Evolutionary conservation across 2,113 vertebrate genomes (phyloP).

Genomic region (Centrocercus urophasianus): DNA sequence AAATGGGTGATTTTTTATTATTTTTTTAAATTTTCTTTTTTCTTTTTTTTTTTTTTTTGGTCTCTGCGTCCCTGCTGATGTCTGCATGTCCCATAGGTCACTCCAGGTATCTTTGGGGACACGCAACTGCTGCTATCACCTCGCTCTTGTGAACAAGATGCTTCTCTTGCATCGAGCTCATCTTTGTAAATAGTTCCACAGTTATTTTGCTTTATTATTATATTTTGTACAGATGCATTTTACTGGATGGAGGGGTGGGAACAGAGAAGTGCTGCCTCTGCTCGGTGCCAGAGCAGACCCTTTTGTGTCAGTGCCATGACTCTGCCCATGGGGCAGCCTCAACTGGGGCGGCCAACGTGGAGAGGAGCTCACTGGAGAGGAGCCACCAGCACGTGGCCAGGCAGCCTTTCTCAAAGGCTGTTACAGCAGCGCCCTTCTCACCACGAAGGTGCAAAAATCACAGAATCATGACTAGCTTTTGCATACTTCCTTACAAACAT

Average conservation of each 20-base stretch:
- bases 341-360: too few relatives aligned
- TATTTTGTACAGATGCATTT: background rate
- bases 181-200: background rate
- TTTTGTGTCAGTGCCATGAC: background rate
- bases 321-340: too few relatives aligned
- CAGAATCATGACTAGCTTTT: background rate
- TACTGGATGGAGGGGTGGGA: background rate
- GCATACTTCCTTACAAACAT: background rate
- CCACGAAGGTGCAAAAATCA: background rate
- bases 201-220: background rate
- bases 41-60: background rate
- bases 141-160: background rate
- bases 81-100: background rate
- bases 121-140: conserved; percentile 34
- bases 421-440: background rate
- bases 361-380: background rate
- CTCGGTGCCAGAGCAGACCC: background rate
- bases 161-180: background rate
- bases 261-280: background rate
- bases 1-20: background rate
- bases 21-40: background rate
- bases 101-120: background rate
- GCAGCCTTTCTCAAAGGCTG: background rate
- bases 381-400: rapidly evolving
- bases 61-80: background rate